phyloP scores from a whole-genome alignment of 2,797 vertebrate species.

The Dryobates pubescens region DNA sequence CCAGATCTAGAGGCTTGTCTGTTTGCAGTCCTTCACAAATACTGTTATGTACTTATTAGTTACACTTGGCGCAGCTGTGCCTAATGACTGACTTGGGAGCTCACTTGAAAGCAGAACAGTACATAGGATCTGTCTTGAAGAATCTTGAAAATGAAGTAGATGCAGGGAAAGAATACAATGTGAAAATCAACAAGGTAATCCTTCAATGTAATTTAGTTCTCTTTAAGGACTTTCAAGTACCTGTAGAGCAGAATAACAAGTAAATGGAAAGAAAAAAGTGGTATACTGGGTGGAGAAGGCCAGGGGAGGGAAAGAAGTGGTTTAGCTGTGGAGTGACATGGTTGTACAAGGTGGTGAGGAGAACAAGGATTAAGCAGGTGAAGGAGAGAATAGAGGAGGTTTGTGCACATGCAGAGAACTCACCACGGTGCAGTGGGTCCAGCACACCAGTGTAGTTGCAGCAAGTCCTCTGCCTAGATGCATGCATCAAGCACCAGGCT shows the following conservation, averaged over 20 bases:
- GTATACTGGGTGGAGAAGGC: not conserved
- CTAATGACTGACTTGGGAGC: not conserved
- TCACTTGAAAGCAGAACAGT: not conserved
- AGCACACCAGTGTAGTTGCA: fast-evolving
- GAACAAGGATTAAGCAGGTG: not conserved
- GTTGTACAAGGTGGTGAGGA: not conserved
- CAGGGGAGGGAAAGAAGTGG: not conserved
- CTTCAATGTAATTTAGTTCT: not conserved
- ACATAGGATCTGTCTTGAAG: not conserved
- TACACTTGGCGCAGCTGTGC: not conserved
- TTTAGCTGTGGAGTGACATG: not conserved
- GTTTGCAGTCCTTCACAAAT: not conserved
- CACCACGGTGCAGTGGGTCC: not conserved
- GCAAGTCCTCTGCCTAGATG: fast-evolving
- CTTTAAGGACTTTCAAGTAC: not conserved
- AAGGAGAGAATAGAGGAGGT: not conserved
- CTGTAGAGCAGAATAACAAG: not conserved
- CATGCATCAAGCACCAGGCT: not conserved
- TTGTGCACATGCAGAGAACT: not conserved
- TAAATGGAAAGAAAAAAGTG: not conserved
- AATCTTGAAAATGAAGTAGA: not conserved
- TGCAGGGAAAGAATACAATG: not conserved
- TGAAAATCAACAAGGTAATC: not conserved
- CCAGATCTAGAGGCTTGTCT: not conserved
- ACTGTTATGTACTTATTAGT: not conserved